Evolutionary conservation across 2,113 vertebrate species (phyloP).

Genomic region (Varanus komodoensis): DNA sequence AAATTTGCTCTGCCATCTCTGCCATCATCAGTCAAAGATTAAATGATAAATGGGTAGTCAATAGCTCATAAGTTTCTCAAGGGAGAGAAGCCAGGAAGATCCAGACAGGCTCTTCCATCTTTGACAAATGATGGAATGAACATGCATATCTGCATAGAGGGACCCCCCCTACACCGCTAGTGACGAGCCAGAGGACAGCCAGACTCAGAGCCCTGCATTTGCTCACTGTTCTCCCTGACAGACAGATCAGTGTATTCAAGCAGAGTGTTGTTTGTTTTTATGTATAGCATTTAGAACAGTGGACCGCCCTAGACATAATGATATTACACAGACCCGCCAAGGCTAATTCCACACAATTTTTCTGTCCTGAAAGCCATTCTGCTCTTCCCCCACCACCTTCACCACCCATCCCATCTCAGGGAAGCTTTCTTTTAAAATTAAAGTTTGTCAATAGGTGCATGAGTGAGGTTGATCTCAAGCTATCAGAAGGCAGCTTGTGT

Average conservation of each 20-base stretch:
- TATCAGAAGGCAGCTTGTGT: background rate
- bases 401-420: background rate
- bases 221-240: background rate
- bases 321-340: background rate
- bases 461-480: background rate
- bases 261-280: background rate
- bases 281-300: background rate
- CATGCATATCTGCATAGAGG: too few species aligned
- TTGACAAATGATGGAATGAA: background rate
- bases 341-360: too few species aligned
- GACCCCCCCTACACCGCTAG: background rate
- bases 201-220: background rate
- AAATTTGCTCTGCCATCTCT: background rate
- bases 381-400: too few species aligned
- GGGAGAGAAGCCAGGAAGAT: background rate
- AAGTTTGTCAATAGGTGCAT: background rate
- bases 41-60: background rate
- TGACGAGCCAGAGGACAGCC: background rate
- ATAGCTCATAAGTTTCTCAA: background rate
- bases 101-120: background rate
- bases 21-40: background rate
- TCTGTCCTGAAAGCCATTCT: background rate
- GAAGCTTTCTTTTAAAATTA: background rate
- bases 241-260: background rate
- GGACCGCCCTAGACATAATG: background rate